These are phyloP conservation scores for Haliclona indistincta DNA, from an alignment of 37 sponge, comb jelly and placozoan genomes.

Conservation along the genomic window DNA sequence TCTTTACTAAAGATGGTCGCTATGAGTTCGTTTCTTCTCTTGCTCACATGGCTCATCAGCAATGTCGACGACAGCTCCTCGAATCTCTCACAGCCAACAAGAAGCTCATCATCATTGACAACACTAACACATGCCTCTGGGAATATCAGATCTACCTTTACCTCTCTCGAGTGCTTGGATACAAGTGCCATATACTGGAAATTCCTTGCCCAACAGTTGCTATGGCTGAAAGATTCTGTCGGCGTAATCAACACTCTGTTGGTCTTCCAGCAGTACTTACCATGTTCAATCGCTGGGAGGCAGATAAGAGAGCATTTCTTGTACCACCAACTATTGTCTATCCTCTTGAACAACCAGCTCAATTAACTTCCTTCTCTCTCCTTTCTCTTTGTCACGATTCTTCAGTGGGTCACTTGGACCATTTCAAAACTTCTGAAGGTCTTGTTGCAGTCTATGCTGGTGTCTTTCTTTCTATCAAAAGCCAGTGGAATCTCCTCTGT, in stretches of 20 bases:
- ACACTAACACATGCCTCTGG: conserved; percentile 82
- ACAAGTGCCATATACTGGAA: conserved; percentile 53
- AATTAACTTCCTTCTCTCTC: conserved; percentile 28
- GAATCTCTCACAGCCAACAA: conserved; percentile 31
- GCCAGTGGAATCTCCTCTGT: conserved; percentile 59
- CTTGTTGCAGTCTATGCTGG: conserved; percentile 51
- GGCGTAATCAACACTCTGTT: conserved; percentile 66
- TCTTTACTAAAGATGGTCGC: conserved; percentile 31
- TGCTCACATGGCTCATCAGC: conserved; percentile 62
- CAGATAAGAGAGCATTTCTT: conserved; percentile 47
- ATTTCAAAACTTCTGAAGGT: neutral
- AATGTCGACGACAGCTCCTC: conserved; percentile 60
- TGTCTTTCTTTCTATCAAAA: conserved; percentile 56
- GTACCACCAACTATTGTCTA: conserved; percentile 63
- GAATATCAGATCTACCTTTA: conserved; percentile 70
- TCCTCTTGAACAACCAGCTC: conserved; percentile 10
- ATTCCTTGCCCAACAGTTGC: conserved; percentile 45
- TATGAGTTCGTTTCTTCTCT: conserved; percentile 58
- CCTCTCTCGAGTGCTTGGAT: conserved; percentile 46
- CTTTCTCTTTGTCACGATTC: conserved; percentile 11
- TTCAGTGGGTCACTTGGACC: conserved; percentile 5
- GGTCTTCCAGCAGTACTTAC: conserved; percentile 7
- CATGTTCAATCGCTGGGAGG: conserved; percentile 67
- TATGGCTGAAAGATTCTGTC: conserved; percentile 36
- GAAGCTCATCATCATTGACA: conserved; percentile 74